These are phyloP conservation scores for Cephalotes varians DNA, from an alignment of 2,888 invertebrate genomes.

Conservation along the genomic window DNA sequence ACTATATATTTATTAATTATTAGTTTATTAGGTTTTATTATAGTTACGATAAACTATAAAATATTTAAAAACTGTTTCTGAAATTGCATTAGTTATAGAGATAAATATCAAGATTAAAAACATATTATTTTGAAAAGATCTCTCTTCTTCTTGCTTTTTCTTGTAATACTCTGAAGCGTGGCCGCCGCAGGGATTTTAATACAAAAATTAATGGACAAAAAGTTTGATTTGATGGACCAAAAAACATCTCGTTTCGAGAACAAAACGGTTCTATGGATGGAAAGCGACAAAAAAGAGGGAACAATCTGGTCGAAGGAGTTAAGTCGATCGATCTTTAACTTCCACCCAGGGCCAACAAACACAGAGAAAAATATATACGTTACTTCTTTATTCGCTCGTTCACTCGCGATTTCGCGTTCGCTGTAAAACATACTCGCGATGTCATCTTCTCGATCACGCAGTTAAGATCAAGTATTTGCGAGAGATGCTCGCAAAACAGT, in stretches of 20 bases:
- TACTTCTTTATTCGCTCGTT: conserved; percentile 27
- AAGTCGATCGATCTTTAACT: conserved; percentile 64
- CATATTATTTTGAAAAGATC: background rate
- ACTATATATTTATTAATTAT: background rate
- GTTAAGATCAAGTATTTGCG: background rate
- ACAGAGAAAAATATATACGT: conserved; percentile 27
- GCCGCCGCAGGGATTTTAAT: conserved; percentile 24
- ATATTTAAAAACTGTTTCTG: background rate
- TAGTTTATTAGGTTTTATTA: too few relatives aligned
- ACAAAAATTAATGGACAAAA: conserved; percentile 46
- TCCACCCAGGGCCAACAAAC: conserved; percentile 17
- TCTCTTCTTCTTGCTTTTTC: background rate
- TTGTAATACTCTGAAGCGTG: background rate
- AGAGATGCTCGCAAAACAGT: background rate
- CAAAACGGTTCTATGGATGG: conserved; percentile 40
- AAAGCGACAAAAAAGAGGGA: conserved; percentile 26
- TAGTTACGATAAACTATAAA: background rate
- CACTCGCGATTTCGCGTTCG: conserved; percentile 6
- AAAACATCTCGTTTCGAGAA: conserved; percentile 53
- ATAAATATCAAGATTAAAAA: background rate
- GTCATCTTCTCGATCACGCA: background rate
- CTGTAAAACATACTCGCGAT: conserved; percentile 7
- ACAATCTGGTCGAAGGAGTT: conserved; percentile 55
- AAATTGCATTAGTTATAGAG: background rate
- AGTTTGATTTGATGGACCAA: conserved; percentile 20